phyloP scores from a whole-genome alignment of 23 tunicate species.

The Oikopleura dioica region DNA sequence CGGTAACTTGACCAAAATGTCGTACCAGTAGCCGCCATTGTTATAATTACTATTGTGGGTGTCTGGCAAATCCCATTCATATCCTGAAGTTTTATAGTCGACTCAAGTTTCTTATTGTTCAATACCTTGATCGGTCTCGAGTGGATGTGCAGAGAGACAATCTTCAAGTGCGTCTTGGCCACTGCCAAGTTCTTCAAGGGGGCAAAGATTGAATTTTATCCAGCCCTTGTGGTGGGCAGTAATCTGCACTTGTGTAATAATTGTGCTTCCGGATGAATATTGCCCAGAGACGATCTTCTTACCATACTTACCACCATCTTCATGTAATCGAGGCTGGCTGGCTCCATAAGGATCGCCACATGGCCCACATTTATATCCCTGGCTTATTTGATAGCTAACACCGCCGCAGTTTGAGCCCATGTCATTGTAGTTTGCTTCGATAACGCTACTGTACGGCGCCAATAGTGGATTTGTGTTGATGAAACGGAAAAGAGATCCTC shows the following conservation, averaged over 20 bases:
- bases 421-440: slow-evolving; percentile 3
- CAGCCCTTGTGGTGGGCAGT: slow-evolving; percentile 5
- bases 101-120: too few relatives aligned
- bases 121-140: too few relatives aligned
- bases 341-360: neutral
- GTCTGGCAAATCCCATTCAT: too few relatives aligned
- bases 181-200: neutral
- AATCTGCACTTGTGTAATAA: too few relatives aligned
- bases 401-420: neutral
- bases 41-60: too few relatives aligned
- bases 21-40: slow-evolving; percentile 2
- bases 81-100: too few relatives aligned
- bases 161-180: neutral
- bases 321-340: neutral
- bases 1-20: neutral
- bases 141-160: neutral
- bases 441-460: neutral
- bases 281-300: neutral
- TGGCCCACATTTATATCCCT: neutral
- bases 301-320: slow-evolving; percentile 1
- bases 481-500: neutral
- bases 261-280: too few relatives aligned
- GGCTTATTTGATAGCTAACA: neutral
- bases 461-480: neutral
- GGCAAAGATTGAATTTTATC: neutral